Conservation (phyloP, 2,888 invertebrate genomes). For the Pemphredon lugubris region DNA sequence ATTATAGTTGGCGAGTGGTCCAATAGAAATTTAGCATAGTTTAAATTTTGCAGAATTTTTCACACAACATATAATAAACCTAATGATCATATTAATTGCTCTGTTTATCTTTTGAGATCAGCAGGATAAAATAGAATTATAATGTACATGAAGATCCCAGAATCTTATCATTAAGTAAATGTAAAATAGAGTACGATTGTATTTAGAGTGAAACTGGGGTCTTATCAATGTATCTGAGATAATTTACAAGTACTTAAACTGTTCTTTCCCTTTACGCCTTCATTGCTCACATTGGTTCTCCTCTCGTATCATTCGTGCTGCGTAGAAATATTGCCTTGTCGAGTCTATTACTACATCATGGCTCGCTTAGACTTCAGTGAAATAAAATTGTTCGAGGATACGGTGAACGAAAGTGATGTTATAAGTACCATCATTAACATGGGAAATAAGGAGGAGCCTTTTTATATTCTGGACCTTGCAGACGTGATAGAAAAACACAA, state of each 20-base stretch:
- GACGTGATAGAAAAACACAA: slow-evolving; percentile 71
- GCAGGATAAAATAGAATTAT: slow-evolving; percentile 17
- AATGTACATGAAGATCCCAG: slow-evolving; percentile 20
- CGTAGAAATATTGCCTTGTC: not conserved
- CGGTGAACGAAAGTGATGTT: slow-evolving; percentile 61
- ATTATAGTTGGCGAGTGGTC: too few species aligned
- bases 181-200: not conserved
- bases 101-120: too few species aligned
- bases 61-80: too few species aligned
- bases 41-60: too few species aligned
- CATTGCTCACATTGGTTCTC: too few species aligned
- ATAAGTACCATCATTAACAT: slow-evolving; percentile 66
- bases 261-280: not conserved
- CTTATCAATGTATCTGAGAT: slow-evolving; percentile 30
- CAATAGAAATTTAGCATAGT: too few species aligned
- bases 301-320: not conserved
- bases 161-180: slow-evolving; percentile 46
- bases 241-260: slow-evolving; percentile 15
- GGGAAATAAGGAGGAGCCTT: slow-evolving; percentile 70
- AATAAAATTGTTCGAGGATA: slow-evolving; percentile 68
- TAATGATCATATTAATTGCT: too few species aligned
- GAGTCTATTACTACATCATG: slow-evolving; percentile 21
- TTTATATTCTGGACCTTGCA: slow-evolving; percentile 72
- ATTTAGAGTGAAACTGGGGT: slow-evolving; percentile 6
- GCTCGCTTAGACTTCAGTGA: slow-evolving; percentile 51